phyloP scores from a whole-genome alignment of 1,140 invertebrate species.

The Probaryconus sp. region DNA sequence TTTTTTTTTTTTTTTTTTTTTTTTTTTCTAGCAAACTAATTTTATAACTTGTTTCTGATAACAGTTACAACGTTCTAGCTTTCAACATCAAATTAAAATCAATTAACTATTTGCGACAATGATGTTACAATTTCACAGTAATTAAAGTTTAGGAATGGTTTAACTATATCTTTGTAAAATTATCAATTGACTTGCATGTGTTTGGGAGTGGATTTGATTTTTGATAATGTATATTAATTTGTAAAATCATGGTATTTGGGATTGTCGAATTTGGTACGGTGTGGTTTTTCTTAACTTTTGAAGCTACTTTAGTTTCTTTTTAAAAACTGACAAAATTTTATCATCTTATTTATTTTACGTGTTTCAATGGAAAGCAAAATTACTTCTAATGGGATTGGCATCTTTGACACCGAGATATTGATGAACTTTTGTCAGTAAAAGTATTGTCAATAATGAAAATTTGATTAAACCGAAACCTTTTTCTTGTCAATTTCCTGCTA shows the following conservation, averaged over 20 bases:
- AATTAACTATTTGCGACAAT: constrained; percentile 52
- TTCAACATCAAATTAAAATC: constrained; percentile 10
- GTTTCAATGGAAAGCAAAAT: too few species aligned
- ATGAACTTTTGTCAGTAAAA: not conserved
- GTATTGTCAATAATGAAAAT: constrained; percentile 2
- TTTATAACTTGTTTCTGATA: not conserved
- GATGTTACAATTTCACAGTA: constrained; percentile 40
- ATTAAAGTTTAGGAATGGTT: constrained; percentile 9
- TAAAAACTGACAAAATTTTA: too few species aligned
- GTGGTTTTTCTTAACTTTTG: constrained; percentile 22
- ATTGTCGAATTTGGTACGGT: constrained; percentile 30
- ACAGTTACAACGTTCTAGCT: constrained; percentile 1
- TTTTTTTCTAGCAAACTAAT: not conserved
- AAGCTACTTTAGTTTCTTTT: too few species aligned
- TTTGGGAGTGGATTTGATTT: not conserved
- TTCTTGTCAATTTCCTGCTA: constrained; percentile 1
- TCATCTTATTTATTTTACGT: too few species aligned
- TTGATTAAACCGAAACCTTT: constrained; percentile 9
- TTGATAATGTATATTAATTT: not conserved
- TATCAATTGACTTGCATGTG: constrained; percentile 17
- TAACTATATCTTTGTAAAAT: constrained; percentile 5
- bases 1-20: too few species aligned
- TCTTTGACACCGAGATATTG: too few species aligned
- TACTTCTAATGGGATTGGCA: too few species aligned
- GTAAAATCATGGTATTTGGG: constrained; percentile 31